phyloP scores from a whole-genome alignment of 2,113 vertebrate genomes.

The Ibidorhyncha struthersii region DNA sequence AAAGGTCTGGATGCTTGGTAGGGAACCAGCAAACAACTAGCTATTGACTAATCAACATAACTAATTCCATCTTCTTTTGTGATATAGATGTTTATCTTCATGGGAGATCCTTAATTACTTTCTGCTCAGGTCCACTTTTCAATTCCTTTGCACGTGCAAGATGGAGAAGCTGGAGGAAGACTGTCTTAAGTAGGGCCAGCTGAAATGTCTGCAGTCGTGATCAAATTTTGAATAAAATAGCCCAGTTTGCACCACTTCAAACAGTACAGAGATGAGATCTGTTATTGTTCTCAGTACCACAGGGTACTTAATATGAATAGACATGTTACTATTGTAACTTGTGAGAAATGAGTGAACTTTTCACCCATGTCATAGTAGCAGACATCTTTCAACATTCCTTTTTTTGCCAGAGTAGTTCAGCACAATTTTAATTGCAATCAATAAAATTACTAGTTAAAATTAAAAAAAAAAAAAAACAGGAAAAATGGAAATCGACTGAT shows the following conservation, averaged over 20 bases:
- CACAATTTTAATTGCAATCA: neutral
- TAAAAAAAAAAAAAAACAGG: neutral
- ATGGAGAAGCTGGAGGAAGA: neutral
- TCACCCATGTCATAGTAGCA: neutral
- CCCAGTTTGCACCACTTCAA: neutral
- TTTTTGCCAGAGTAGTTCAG: neutral
- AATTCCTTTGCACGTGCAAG: neutral
- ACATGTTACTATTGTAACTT: too few relatives aligned
- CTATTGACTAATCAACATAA: neutral
- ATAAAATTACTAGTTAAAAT: neutral
- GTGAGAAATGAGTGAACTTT: neutral
- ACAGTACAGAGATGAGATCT: neutral
- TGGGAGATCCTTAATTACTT: neutral
- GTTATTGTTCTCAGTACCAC: neutral
- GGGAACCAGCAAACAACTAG: neutral
- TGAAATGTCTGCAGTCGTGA: neutral
- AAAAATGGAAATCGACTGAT: neutral
- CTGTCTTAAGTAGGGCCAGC: neutral
- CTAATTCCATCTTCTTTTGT: neutral
- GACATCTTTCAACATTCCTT: neutral
- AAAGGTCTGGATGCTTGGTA: neutral
- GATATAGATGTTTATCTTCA: neutral
- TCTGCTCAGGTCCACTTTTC: neutral
- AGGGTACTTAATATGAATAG: neutral
- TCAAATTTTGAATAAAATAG: neutral